phyloP scores from a whole-genome alignment of 2,113 vertebrate genomes.

The Grus americana region DNA sequence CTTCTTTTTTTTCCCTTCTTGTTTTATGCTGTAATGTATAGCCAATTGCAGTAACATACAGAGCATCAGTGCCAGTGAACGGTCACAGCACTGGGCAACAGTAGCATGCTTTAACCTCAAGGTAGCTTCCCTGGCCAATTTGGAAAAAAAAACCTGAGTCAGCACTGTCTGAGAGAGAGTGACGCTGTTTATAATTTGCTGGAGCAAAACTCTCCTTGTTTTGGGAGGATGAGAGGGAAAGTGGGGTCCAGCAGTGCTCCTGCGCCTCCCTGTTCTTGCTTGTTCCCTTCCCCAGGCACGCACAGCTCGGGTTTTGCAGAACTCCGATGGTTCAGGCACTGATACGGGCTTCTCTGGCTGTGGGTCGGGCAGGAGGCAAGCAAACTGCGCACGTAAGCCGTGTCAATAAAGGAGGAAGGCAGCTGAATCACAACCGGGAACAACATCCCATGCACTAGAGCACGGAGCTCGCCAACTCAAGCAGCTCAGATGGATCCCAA shows the following conservation, averaged over 20 bases:
- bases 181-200: background rate
- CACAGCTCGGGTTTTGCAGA: background rate
- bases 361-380: background rate
- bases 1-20: background rate
- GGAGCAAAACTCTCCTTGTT: background rate
- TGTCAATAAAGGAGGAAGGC: background rate
- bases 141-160: background rate
- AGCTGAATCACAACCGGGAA: background rate
- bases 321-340: rapidly evolving
- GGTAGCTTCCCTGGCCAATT: background rate
- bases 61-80: background rate
- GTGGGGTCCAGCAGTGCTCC: rapidly evolving
- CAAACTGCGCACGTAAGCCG: rapidly evolving
- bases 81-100: background rate
- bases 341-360: background rate
- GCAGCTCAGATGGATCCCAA: background rate
- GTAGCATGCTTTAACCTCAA: background rate
- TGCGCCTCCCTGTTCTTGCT: rapidly evolving
- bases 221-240: background rate
- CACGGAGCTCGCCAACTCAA: rapidly evolving
- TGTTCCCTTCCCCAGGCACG: background rate
- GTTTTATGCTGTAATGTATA: background rate
- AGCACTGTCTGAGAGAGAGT: background rate
- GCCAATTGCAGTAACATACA: background rate
- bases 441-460: rapidly evolving